Conservation (phyloP, 2,888 invertebrate species). For the Aspidiotus destructor region DNA sequence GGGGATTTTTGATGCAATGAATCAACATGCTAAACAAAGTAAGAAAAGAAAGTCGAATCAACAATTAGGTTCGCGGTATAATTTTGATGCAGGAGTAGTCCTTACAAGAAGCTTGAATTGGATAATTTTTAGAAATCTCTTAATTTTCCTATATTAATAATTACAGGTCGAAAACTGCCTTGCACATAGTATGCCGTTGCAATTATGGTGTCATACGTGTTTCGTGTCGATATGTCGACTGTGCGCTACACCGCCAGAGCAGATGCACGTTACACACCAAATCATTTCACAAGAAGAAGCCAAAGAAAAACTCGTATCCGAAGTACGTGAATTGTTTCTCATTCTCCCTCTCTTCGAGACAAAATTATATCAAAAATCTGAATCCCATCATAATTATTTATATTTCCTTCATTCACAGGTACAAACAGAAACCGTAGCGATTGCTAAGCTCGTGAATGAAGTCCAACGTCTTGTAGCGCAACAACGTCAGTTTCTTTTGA, state of each 20-base stretch:
- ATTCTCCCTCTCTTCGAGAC: neutral
- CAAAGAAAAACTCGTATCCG: conserved; percentile 55
- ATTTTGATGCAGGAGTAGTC: too few species aligned
- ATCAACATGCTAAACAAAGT: too few species aligned
- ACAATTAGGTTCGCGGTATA: too few species aligned
- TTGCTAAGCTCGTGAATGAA: conserved; percentile 59
- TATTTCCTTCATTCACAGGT: conserved; percentile 42
- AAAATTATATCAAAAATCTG: neutral
- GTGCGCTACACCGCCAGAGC: conserved; percentile 54
- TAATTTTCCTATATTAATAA: conserved; percentile 1
- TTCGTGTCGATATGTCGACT: conserved; percentile 55
- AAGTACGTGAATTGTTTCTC: conserved; percentile 42
- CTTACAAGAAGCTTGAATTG: too few species aligned
- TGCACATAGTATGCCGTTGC: conserved; percentile 61
- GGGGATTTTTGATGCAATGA: too few species aligned
- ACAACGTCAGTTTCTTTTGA: conserved; percentile 61
- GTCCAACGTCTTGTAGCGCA: conserved; percentile 60
- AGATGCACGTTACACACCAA: conserved; percentile 52
- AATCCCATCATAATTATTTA: conserved; percentile 1
- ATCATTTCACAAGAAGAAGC: conserved; percentile 59
- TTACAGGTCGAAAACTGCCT: conserved; percentile 53
- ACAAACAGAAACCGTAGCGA: conserved; percentile 55
- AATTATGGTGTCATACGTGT: conserved; percentile 61
- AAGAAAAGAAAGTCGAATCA: too few species aligned
- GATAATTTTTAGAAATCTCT: too few species aligned